Evolutionary conservation across 2,888 invertebrate genomes (phyloP), one percentile per base, ranked within the genome.

Genomic region (Lasioglossum villosulum): DNA sequence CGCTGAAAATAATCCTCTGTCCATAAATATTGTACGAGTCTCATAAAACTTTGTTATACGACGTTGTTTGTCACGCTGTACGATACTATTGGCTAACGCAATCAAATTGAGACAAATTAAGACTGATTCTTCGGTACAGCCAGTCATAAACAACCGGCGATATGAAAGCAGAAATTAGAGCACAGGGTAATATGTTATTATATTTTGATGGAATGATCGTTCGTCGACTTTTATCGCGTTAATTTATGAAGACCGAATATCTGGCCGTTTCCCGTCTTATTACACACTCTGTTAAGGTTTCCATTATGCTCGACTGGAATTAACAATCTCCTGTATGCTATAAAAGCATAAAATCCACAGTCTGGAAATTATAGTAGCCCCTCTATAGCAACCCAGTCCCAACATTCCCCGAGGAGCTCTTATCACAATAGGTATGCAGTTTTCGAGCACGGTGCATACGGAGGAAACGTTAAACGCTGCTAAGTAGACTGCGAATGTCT

Each of bases 341-440:
- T 34, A 66, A 66, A 34, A 34, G 19, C 34, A 66, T 66, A 66
- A 66, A 66, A 34, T 34, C 66, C 66, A 66, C 19, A 30, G 66
- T 34, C 34, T 34, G 66, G 34, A 66, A 34, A 66, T 66, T 66
- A 34, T 66, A 66, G 66, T 6, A 16, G 63, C 30, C 63, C 30
- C 66, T 66, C 30, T 34, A 34, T 66, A 10, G 30, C 19, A 0
- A 3, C 66, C 19, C 66, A 30, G 66, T 34, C 34, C 34, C 66
- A 34, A 34, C 34, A 66, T 66, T 66, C 34, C 66, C 66, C 19
- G 16, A 10, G 34, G 66, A 23, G 16, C 37, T 63, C 14, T 76
- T 37, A 37, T 76, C 63, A 34, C 66, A 63, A 63, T 63, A 63
- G 63, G 66, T 66, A 66, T 34, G 66, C 66, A 66, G 34, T 34